phyloP scores from a whole-genome alignment of 2,797 vertebrate genomes.

The Sebastes dallii region DNA sequence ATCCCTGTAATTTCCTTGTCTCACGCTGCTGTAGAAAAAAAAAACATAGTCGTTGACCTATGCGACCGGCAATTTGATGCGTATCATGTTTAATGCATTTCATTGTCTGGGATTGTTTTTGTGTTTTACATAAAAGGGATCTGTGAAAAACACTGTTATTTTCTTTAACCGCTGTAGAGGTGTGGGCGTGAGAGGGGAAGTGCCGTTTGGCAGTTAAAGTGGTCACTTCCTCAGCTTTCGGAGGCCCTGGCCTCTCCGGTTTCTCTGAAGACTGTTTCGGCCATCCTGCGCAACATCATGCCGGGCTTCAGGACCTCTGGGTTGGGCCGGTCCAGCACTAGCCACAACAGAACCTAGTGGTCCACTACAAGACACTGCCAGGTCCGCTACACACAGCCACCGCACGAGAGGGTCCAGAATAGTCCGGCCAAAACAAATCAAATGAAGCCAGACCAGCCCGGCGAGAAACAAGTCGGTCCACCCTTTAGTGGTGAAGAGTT shows the following conservation, averaged over 20 bases:
- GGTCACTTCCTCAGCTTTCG: conserved; percentile 62
- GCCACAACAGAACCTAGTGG: conserved; percentile 74
- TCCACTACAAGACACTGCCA: conserved; percentile 60
- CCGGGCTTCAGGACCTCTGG: conserved; percentile 48
- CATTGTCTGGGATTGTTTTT: conserved; percentile 52
- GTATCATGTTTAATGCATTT: conserved; percentile 64
- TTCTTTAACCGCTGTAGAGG: conserved; percentile 65
- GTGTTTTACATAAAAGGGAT: conserved; percentile 58
- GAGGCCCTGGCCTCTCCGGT: conserved; percentile 37
- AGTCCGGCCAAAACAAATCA: conserved; percentile 69
- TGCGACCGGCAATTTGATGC: conserved; percentile 55
- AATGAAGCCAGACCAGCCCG: conserved; percentile 50
- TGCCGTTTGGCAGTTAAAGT: conserved; percentile 64
- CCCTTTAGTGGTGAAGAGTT: conserved; percentile 66
- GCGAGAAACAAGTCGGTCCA: conserved; percentile 61
- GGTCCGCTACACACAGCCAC: conserved; percentile 48
- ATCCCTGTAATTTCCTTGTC: conserved; percentile 59
- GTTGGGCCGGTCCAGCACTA: conserved; percentile 23
- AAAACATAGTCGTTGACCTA: conserved; percentile 44
- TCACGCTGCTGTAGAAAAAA: not conserved
- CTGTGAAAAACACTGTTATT: conserved; percentile 67
- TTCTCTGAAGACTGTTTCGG: conserved; percentile 45
- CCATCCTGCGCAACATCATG: conserved; percentile 35
- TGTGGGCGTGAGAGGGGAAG: conserved; percentile 77
- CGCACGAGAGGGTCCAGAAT: conserved; percentile 62